Evolutionary conservation across 2,797 vertebrate genomes (phyloP).

Genomic region (Octomys mimax): DNA sequence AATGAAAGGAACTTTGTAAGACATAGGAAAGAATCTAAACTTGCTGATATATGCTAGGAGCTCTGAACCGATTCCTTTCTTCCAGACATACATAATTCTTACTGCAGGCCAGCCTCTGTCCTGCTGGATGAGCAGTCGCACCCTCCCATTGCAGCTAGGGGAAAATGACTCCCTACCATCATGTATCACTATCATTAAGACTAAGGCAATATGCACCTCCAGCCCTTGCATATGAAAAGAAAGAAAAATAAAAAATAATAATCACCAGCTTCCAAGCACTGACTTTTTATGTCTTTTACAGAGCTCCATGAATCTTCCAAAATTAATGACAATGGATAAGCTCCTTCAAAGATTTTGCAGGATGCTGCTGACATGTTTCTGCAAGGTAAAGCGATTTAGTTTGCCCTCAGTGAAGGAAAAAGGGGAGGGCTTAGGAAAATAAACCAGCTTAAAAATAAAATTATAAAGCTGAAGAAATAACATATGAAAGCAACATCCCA

Average conservation of each 20-base stretch:
- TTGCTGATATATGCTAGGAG: constrained; percentile 71
- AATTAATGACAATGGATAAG: constrained; percentile 80
- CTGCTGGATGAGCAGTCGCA: constrained; percentile 49
- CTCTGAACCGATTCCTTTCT: constrained; percentile 70
- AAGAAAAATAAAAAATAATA: constrained; percentile 79
- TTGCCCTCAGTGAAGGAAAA: constrained; percentile 51
- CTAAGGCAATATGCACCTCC: constrained; percentile 60
- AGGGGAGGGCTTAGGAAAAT: constrained; percentile 71
- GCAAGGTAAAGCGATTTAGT: constrained; percentile 76
- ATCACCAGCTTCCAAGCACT: constrained; percentile 65
- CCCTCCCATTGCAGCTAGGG: neutral
- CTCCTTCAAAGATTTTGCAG: constrained; percentile 73
- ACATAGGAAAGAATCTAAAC: constrained; percentile 74
- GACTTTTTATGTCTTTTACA: constrained; percentile 76
- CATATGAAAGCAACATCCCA: constrained; percentile 68
- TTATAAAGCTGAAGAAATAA: constrained; percentile 77
- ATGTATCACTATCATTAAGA: constrained; percentile 70
- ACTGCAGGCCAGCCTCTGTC: constrained; percentile 41
- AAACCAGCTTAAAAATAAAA: constrained; percentile 80
- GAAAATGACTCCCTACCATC: constrained; percentile 59
- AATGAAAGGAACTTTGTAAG: constrained; percentile 77
- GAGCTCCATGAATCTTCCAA: constrained; percentile 77
- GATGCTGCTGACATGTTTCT: constrained; percentile 60
- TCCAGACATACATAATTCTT: constrained; percentile 67
- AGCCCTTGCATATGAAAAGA: constrained; percentile 57